Evolutionary conservation across 2,113 vertebrate species (phyloP), one percentile per base, ranked within the genome.

Genomic region (Galemys pyrenaicus): DNA sequence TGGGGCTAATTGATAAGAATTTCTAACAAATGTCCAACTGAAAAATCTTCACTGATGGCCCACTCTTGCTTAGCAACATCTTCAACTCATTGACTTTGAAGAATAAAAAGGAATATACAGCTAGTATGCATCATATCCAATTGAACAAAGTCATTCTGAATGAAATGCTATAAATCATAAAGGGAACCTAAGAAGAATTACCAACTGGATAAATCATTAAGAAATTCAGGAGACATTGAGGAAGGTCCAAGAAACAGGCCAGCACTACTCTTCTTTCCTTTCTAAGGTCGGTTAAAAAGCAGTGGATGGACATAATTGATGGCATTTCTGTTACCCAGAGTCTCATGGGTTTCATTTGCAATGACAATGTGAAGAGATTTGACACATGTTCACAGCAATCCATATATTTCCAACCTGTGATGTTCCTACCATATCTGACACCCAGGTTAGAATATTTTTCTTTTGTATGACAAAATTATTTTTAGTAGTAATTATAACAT

Each of bases 81-180:
- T 44, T 79, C 85, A 92, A 58, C 30, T 74, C 28, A 37, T 0
- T 70, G 68, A 13, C 51, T 92, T n/a, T 91, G 68, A 91, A 71
- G 24, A 67, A 49, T 68, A 62, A 75, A 90, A 95, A 83, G 7
- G 19, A 84, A 56, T 37, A 85, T 12, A 39, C 6, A 49, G 39
- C 26, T 85, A 67, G 41, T 20, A 81, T 56, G 22, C 6, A 65
- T 54, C 8, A 4, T 56, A 44, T 46, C 20, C 62, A 81, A 51
- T 26, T 37, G 49, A 74, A 90, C 8, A 91, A 87, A 89, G 22
- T 78, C 56, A 74, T 19, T 17, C 79, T 58, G 84, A 85, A 93
- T 60, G 58, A 92, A 93, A 75, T 60, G 26, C 49, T 90, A 73
- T 81, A 87, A 88, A 82, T 95, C 56, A 87, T 35, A 58, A 7